Evolutionary conservation across 1,140 invertebrate genomes (phyloP).

Genomic region (Drosophila parvula): DNA sequence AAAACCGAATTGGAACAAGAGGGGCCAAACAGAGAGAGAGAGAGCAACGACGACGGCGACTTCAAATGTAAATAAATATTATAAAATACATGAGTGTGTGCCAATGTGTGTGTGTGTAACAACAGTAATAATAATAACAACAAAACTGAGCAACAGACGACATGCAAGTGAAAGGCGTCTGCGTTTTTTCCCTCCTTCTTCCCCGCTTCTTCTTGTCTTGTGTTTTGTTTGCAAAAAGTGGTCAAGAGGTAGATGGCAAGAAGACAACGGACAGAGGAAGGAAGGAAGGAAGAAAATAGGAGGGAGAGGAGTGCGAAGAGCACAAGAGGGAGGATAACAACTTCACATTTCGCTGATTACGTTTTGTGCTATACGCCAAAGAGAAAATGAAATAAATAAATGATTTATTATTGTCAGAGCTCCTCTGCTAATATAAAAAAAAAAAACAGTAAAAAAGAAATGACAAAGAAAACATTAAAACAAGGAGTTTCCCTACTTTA

Average conservation of each 20-base stretch:
- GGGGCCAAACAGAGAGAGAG: slow-evolving; percentile 42
- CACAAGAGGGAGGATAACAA: slow-evolving; percentile 1
- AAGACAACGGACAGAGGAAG: background rate
- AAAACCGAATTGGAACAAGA: slow-evolving; percentile 32
- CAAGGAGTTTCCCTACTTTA: background rate
- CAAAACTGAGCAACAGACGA: slow-evolving; percentile 53
- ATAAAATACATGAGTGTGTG: slow-evolving; percentile 54
- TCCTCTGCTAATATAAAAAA: slow-evolving; percentile 20
- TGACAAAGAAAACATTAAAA: background rate
- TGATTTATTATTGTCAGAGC: slow-evolving; percentile 53
- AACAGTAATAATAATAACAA: slow-evolving; percentile 38
- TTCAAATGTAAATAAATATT: slow-evolving; percentile 71
- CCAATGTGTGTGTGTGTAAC: slow-evolving; percentile 18
- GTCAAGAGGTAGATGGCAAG: slow-evolving; percentile 8
- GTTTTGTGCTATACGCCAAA: slow-evolving; percentile 3
- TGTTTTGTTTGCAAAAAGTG: slow-evolving; percentile 34
- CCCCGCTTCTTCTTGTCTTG: slow-evolving; percentile 1
- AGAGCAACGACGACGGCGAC: slow-evolving; percentile 46
- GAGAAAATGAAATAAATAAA: slow-evolving; percentile 71
- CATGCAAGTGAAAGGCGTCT: slow-evolving; percentile 63
- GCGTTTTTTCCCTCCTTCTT: slow-evolving; percentile 22
- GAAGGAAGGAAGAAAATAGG: background rate
- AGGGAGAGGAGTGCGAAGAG: background rate
- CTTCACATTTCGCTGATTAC: slow-evolving; percentile 38
- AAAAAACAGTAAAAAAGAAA: background rate